Base-by-base conservation (phyloP, 2,113 vertebrate species). In the Stomatorhinus ivindoensis region DNA sequence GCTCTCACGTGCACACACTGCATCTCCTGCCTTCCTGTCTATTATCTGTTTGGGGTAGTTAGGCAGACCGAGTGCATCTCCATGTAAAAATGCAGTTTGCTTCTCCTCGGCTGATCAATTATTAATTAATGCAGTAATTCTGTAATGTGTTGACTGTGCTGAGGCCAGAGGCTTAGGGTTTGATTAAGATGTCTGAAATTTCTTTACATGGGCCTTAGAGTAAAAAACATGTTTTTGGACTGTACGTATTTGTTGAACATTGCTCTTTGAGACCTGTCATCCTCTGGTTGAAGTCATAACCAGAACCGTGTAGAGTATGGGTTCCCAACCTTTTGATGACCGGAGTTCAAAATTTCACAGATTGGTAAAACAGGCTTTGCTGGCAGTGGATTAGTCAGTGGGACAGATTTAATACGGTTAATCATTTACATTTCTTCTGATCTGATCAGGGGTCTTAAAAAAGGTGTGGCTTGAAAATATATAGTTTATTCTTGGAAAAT, bases 171-270 rank as follows among this genome's bases (percentile, higher is more conserved):
- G 87, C 61, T 48, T 24, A 35, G 61, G 42, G 55, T 55, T 87
- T 87, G 35, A 87, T 87, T 87, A 73, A 73, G 61, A 73, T 48
- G 42, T 88, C 61, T 50, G 88, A 80, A 82, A 53, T 88, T 53
- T 82, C 88, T 21, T 88, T 53, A 51, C 65, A 76, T 53, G 88
- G 42, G 69, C 47, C 27, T 51, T 42, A 35, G 44, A 80, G 88
- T 51, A 31, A 27, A 88, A 42, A 53, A 35, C 46, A 82, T 88
- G 69, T 88, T 88, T 88, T 50, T 47, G 69, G 85, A 53, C 85
- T 35, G 50, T 55, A 65, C 10, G 13, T 1, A 15, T 87, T 65
- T 87, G 87, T 19, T 87, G 6, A 87, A 87, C 65, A 51, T 51
- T 4, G 69, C 88, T 80, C 73, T 51, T 55, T 73, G 48, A 82